phyloP scores from a whole-genome alignment of 2,797 vertebrate species.

The Arremon brunneinucha region DNA sequence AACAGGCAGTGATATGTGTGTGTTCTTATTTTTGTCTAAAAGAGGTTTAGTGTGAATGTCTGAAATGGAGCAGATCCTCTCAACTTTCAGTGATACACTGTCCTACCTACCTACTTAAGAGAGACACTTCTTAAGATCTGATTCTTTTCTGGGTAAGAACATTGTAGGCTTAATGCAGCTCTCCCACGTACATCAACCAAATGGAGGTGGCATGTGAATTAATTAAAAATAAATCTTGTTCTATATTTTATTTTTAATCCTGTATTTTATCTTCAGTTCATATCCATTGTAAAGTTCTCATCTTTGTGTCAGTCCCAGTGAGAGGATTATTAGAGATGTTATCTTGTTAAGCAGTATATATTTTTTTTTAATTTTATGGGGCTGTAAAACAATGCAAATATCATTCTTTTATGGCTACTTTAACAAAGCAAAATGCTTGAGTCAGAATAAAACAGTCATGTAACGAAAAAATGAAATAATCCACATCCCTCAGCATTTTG shows the following conservation, averaged over 20 bases:
- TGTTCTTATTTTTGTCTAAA: neutral
- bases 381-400: neutral
- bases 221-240: conserved; percentile 20
- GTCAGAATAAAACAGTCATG: neutral
- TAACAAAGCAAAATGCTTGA: neutral
- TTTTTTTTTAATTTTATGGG: neutral
- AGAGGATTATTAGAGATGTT: neutral
- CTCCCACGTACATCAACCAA: neutral
- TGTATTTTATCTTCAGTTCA: neutral
- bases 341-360: neutral
- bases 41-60: neutral
- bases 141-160: conserved; percentile 1
- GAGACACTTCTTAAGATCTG: neutral
- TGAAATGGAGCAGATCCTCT: neutral
- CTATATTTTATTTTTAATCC: conserved; percentile 18
- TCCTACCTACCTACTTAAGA: conserved; percentile 18
- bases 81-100: neutral
- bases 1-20: neutral
- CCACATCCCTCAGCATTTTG: neutral
- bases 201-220: neutral
- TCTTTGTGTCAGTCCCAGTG: neutral
- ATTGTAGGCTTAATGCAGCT: neutral
- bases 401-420: neutral
- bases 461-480: neutral
- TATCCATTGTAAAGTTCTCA: neutral